These are phyloP conservation scores for Pantelozetes paolii DNA, from an alignment of 2,888 invertebrate species.

Conservation along the genomic window DNA sequence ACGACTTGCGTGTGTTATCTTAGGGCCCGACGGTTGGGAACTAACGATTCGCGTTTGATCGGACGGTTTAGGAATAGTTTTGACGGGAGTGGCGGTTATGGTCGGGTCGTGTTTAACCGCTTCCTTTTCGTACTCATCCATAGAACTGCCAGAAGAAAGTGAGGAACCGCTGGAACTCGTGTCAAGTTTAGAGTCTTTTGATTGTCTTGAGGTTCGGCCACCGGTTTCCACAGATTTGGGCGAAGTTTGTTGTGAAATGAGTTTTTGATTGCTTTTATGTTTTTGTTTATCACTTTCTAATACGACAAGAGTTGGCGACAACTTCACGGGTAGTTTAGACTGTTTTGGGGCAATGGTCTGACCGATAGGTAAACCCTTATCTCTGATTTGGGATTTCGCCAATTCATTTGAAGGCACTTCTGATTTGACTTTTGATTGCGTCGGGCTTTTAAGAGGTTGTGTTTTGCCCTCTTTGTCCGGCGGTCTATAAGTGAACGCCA, in stretches of 20 bases:
- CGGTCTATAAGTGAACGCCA: slow-evolving; percentile 48
- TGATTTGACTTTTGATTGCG: slow-evolving; percentile 21
- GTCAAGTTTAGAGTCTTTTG: slow-evolving; percentile 44
- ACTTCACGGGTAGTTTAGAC: slow-evolving; percentile 30
- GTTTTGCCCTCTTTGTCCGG: slow-evolving; percentile 42
- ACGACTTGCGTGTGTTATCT: slow-evolving; percentile 43
- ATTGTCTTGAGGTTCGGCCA: slow-evolving; percentile 42
- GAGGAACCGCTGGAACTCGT: slow-evolving; percentile 42
- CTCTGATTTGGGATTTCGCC: slow-evolving; percentile 43
- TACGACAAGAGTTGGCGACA: slow-evolving; percentile 44
- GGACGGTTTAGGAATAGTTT: background rate
- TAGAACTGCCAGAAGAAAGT: slow-evolving; percentile 43
- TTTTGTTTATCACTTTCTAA: slow-evolving; percentile 38
- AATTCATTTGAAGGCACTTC: slow-evolving; percentile 46
- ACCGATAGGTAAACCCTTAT: slow-evolving; percentile 45
- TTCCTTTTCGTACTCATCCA: slow-evolving; percentile 46
- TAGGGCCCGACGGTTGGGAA: slow-evolving; percentile 28
- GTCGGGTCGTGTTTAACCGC: slow-evolving; percentile 36
- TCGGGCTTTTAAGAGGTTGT: background rate
- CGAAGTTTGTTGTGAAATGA: slow-evolving; percentile 39
- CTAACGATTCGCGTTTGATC: slow-evolving; percentile 23
- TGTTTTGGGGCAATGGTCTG: slow-evolving; percentile 39
- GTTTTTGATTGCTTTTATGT: slow-evolving; percentile 32
- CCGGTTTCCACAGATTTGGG: slow-evolving; percentile 41
- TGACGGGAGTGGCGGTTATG: slow-evolving; percentile 11